Percentiles rank a stretch among this genome's conserved stretches.
Evolutionary conservation across 2,888 invertebrate genomes (phyloP).

Genomic region (Drosophila phalerata): DNA sequence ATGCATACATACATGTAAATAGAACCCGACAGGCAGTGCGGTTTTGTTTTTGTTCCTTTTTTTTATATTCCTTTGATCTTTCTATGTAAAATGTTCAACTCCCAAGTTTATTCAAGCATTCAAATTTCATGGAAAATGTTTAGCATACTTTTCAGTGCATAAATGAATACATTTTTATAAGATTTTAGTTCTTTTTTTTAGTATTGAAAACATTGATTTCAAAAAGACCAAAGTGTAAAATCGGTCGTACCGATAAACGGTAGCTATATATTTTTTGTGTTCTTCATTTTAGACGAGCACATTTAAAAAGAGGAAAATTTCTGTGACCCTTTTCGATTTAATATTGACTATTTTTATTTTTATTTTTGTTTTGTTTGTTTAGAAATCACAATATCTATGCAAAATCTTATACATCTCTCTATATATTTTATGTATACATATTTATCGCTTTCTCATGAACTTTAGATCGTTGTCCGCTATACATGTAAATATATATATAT

Average conservation of each 20-base stretch:
- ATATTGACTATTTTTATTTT: conserved; percentile 34
- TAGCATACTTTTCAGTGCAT: conserved; percentile 2
- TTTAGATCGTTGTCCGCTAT: conserved; percentile 65
- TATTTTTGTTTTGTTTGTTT: conserved; percentile 53
- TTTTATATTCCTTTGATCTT: conserved; percentile 1
- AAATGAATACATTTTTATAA: background rate
- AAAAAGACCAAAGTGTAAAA: conserved; percentile 4
- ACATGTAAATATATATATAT: conserved; percentile 69
- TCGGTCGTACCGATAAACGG: conserved; percentile 32
- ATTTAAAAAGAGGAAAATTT: conserved; percentile 21
- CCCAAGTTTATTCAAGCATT: background rate
- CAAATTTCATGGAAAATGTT: background rate
- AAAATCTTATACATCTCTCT: conserved; percentile 60
- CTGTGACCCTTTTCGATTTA: conserved; percentile 29
- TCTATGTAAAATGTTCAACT: background rate
- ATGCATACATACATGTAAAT: conserved; percentile 20
- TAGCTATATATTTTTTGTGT: conserved; percentile 37
- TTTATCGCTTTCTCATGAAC: conserved; percentile 51
- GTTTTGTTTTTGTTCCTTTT: conserved; percentile 20
- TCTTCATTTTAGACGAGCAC: conserved; percentile 28
- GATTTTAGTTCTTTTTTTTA: background rate
- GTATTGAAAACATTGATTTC: background rate
- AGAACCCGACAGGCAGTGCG: conserved; percentile 50
- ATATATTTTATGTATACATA: conserved; percentile 32
- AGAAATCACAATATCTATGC: conserved; percentile 73